Conservation (phyloP, 2,888 invertebrate species). For the Hydroisotoma schaefferi region DNA sequence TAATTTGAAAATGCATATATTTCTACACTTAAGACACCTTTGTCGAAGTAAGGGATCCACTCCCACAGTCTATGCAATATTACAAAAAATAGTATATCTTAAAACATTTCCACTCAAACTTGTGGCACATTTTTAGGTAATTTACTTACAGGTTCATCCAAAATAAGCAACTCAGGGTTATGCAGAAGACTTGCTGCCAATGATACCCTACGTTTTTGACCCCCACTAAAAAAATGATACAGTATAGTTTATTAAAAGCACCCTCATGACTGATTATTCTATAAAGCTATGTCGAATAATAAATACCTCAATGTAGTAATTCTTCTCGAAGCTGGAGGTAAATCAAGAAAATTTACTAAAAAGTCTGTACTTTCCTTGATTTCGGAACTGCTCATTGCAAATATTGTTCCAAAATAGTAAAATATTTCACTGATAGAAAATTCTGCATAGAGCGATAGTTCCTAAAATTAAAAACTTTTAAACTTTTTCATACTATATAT, state of each 20-base stretch:
- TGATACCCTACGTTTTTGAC: conserved; percentile 54
- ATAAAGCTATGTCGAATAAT: background rate
- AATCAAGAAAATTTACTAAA: conserved; percentile 30
- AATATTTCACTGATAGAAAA: conserved; percentile 77
- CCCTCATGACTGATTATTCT: background rate
- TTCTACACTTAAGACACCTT: conserved; percentile 60
- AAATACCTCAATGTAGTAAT: conserved; percentile 58
- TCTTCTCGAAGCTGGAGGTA: conserved; percentile 27
- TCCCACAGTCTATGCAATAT: conserved; percentile 61
- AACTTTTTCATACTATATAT: too few relatives aligned
- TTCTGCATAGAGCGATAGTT: conserved; percentile 83
- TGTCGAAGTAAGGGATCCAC: conserved; percentile 84
- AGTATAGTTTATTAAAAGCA: too few relatives aligned
- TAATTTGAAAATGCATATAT: background rate
- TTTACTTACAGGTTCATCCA: conserved; percentile 69
- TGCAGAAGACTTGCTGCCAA: conserved; percentile 54
- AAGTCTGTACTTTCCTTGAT: conserved; percentile 32
- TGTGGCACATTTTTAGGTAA: background rate
- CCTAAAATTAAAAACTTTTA: conserved; percentile 65
- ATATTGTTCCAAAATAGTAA: conserved; percentile 35
- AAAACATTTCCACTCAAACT: conserved; percentile 1
- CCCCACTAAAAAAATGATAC: conserved; percentile 51
- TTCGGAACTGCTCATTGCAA: conserved; percentile 29
- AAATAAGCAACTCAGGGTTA: conserved; percentile 61
- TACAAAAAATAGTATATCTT: conserved; percentile 5